phyloP scores from a whole-genome alignment of 2,888 invertebrate species.

The Campoplex capitator region DNA sequence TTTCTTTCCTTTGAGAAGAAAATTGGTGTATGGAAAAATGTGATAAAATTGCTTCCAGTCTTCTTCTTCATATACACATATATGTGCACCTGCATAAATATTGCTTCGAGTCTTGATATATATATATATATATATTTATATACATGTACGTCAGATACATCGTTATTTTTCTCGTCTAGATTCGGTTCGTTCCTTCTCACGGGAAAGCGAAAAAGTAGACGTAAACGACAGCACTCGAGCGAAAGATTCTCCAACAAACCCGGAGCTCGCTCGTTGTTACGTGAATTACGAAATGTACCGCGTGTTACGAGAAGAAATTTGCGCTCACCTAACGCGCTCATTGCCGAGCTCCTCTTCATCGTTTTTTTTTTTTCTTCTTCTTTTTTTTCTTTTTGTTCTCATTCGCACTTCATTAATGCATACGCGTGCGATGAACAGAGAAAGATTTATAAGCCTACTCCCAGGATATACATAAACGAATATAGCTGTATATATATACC shows the following conservation, averaged over 20 bases:
- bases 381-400: constrained; percentile 37
- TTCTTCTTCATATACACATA: background rate
- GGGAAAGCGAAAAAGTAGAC: constrained; percentile 48
- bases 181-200: constrained; percentile 68
- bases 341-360: constrained; percentile 28
- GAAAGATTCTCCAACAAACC: constrained; percentile 17
- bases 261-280: constrained; percentile 57
- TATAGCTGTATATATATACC: background rate
- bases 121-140: too few species aligned
- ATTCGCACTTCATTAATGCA: constrained; percentile 64
- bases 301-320: constrained; percentile 60
- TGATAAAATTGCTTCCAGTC: constrained; percentile 9
- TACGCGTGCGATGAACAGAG: constrained; percentile 57
- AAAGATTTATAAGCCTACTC: constrained; percentile 28
- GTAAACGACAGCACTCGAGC: constrained; percentile 22
- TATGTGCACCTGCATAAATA: background rate
- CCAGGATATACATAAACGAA: background rate
- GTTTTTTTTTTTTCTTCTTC: constrained; percentile 13
- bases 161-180: constrained; percentile 62
- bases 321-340: constrained; percentile 27
- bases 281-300: constrained; percentile 61
- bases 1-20: background rate
- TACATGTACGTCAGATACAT: constrained; percentile 22
- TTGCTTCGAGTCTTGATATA: background rate
- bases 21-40: constrained; percentile 17